These are phyloP conservation scores for Drosophila bunnanda DNA, from an alignment of 2,888 invertebrate species.

Conservation along the genomic window DNA sequence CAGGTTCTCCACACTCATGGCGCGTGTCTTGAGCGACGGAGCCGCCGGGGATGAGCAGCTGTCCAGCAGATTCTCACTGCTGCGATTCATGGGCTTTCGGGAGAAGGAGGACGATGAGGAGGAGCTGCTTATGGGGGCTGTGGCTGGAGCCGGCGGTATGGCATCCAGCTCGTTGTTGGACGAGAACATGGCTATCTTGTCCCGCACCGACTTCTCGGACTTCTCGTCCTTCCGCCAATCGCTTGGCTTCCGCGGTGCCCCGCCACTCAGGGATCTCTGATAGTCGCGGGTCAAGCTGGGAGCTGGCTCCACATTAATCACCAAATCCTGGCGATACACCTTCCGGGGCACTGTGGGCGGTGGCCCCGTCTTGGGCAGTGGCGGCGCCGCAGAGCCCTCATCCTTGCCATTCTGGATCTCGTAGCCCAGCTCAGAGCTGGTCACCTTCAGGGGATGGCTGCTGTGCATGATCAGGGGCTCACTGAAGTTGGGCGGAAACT, in stretches of 20 bases:
- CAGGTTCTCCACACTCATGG: slow-evolving; percentile 86
- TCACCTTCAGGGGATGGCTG: slow-evolving; percentile 54
- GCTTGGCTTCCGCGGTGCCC: slow-evolving; percentile 80
- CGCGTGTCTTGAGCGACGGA: slow-evolving; percentile 85
- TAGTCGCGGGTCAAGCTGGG: slow-evolving; percentile 71
- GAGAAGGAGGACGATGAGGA: slow-evolving; percentile 33
- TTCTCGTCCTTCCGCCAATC: slow-evolving; percentile 90
- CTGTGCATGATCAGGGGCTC: slow-evolving; percentile 84
- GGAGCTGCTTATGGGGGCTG: slow-evolving; percentile 19
- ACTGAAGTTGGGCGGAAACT: slow-evolving; percentile 85
- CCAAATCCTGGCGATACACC: slow-evolving; percentile 83
- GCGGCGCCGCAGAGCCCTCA: slow-evolving; percentile 71
- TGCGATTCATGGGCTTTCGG: slow-evolving; percentile 82
- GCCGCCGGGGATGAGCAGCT: slow-evolving; percentile 50
- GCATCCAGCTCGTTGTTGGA: slow-evolving; percentile 83
- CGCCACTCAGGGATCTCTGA: slow-evolving; percentile 81
- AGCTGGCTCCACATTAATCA: slow-evolving; percentile 82
- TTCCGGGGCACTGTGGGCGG: slow-evolving; percentile 83
- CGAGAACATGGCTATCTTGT: slow-evolving; percentile 95
- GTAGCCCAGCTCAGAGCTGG: slow-evolving; percentile 52
- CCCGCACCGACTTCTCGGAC: slow-evolving; percentile 92
- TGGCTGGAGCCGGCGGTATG: slow-evolving; percentile 40
- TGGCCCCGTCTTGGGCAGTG: slow-evolving; percentile 84
- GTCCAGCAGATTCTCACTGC: slow-evolving; percentile 84
- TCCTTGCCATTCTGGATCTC: slow-evolving; percentile 51